Percentiles rank a stretch among this genome's conserved stretches.
Evolutionary conservation across 2,888 invertebrate species (phyloP).

Genomic region (Polia nebulosa): DNA sequence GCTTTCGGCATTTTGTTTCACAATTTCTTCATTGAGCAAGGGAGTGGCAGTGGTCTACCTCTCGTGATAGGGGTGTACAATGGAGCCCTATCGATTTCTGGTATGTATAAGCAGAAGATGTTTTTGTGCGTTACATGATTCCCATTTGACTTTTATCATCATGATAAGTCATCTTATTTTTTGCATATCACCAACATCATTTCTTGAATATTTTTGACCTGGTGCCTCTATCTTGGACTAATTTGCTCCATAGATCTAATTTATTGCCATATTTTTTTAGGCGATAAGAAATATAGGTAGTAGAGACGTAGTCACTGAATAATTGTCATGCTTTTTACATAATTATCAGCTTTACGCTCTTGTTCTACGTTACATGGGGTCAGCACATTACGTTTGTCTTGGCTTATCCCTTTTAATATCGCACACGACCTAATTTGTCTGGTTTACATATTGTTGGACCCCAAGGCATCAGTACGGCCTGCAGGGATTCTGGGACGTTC

Average conservation of each 20-base stretch:
- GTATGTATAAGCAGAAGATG: constrained; percentile 76
- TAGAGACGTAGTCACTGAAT: too few species aligned
- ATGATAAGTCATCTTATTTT: neutral
- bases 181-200: too few species aligned
- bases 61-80: constrained; percentile 93
- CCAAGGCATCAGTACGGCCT: too few species aligned
- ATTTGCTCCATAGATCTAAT: neutral
- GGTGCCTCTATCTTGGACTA: neutral
- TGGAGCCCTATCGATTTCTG: constrained; percentile 92
- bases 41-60: constrained; percentile 93
- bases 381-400: neutral
- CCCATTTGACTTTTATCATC: neutral
- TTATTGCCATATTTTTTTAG: neutral
- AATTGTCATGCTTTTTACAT: too few species aligned
- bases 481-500: too few species aligned
- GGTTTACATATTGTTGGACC: too few species aligned
- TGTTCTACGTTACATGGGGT: neutral
- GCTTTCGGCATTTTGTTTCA: constrained; percentile 94
- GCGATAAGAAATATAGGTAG: neutral
- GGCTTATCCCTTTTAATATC: neutral
- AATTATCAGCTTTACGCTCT: neutral
- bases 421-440: neutral
- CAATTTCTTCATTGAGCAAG: constrained; percentile 92
- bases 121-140: neutral
- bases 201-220: neutral